Conservation (phyloP, 2,888 invertebrate genomes). For the Sepiola atlantica region DNA sequence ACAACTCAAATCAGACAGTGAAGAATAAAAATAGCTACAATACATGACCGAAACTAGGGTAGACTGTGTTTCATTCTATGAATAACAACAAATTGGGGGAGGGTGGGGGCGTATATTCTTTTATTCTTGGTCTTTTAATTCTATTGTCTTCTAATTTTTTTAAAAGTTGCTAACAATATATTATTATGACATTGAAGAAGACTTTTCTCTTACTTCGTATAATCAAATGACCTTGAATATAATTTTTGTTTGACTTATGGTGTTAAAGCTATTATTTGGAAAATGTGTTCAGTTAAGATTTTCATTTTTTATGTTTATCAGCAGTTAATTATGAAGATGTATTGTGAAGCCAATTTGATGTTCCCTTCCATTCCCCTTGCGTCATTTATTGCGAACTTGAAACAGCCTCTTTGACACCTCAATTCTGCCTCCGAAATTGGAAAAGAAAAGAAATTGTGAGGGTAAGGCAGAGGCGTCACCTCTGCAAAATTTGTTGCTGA, state of each 20-base stretch:
- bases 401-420: neutral
- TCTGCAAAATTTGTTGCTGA: neutral
- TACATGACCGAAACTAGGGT: conserved; percentile 18
- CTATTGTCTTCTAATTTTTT: neutral
- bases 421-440: neutral
- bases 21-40: neutral
- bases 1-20: neutral
- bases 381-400: neutral
- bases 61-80: neutral
- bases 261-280: neutral
- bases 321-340: neutral
- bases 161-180: neutral
- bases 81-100: neutral
- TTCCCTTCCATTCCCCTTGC: neutral
- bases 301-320: neutral
- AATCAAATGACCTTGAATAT: neutral
- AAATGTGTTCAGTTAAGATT: neutral
- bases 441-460: neutral
- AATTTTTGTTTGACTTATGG: neutral
- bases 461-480: neutral
- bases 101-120: neutral
- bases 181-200: neutral
- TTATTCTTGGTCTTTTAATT: neutral
- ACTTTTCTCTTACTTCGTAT: neutral
- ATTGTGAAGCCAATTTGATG: neutral